Base-by-base conservation (phyloP, 2,113 vertebrate genomes). In the Odobenus rosmarus region DNA sequence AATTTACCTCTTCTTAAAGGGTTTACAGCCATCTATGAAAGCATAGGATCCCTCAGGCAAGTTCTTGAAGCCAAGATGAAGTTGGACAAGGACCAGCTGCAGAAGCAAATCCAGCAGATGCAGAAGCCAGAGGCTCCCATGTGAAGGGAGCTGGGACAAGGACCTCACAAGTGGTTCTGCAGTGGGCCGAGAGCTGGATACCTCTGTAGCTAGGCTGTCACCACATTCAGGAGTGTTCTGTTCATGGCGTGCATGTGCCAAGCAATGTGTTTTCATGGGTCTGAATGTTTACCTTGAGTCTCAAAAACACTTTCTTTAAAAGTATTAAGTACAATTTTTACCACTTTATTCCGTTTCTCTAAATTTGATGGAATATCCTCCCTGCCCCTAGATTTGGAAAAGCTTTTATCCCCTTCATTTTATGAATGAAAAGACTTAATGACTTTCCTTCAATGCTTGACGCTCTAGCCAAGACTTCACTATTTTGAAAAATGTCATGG, bases 1-100 rank as follows among this genome's bases (percentile, higher is more conserved):
- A 61, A 23, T 96, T 91, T 96, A 9, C 71, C 62, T 97, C 31
- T 90, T 39, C 80, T 42, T 91, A 19, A 77, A 99, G 99, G 99
- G 57, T 99, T 99, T 98, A 97, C 99, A 39, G 98, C 99, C 59
- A 98, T 99, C 97, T 99, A 99, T 59, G 99, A 99, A 94, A 99
- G 98, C 98, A 99, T 99, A 90, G 98, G 98, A 36, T 99, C 99
- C 76, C 98, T 99, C 90, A 98, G 98, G 90, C 98, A 99, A 98
- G 98, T 99, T 86, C 98, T 99, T 0, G 99, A 99, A 97, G 98
- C 98, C 0, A 99, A 99, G 98, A 99, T 99, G 98, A 99, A 99
- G 95, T 97, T 99, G 96, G 99, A 99, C 97, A 99, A 97, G 97
- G 99, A 99, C 6, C 99, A 99, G 36, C 97, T 99, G 0, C 99